Base-by-base conservation (phyloP, 2,797 vertebrate species). In the Lemur catta region DNA sequence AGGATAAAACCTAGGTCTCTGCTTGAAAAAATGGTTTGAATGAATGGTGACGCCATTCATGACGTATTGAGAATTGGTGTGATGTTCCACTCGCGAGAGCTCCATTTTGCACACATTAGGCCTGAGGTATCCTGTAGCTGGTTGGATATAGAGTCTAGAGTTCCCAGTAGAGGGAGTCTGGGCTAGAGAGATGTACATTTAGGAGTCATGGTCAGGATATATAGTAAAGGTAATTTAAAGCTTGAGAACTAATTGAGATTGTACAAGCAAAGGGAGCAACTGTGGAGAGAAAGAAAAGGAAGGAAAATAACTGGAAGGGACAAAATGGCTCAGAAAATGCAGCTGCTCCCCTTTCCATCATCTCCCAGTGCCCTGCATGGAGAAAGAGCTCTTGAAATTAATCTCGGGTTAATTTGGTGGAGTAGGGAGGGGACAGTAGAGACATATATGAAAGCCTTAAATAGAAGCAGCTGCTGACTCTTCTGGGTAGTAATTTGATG, bases 391-490 rank as follows among this genome's bases (percentile, higher is more conserved):
- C 94, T 94, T 88, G 93, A 95, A 95, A 97, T 90, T 85, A 96
- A 97, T 96, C 96, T 88, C 6, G 50, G 80, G 96, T 96, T 97
- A 92, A 97, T 94, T 94, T 96, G 43, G 52, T 57, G 11, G 72
- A 72, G 35, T n/a, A 74, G 50, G 71, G 55, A 91, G 61, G 65
- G 75, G 50, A 81, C 82, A 95, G 65, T 74, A 63, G 82, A 91
- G 84, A 94, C 65, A 30, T 91, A 89, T 69, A 94, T 12, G 85
- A 92, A 97, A 92, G 43, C 24, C 87, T 90, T 95, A 97, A 97
- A 94, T 84, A 96, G 96, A 94, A 95, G 93, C 97, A 97, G 97
- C 97, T 97, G 98, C 81, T 78, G 87, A 74, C 65, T 91, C 78
- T 92, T 96, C 52, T 92, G 93, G 24, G 57, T 79, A 85, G 97